Evolutionary conservation across 2,888 invertebrate genomes (phyloP), one percentile per base, ranked within the genome.

Genomic region (Apocheima hispidaria): DNA sequence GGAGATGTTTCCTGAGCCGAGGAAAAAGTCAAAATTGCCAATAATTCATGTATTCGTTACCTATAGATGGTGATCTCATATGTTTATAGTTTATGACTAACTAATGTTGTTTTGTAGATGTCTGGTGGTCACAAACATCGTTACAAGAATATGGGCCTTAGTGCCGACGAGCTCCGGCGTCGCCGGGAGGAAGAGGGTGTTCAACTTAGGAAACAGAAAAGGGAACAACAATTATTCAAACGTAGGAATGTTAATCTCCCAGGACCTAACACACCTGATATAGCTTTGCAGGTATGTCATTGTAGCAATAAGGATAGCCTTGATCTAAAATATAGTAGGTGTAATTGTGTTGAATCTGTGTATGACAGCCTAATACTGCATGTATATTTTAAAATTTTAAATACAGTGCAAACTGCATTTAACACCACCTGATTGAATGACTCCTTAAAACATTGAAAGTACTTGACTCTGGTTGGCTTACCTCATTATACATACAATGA

Each of bases 111-210:
- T n/a, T 43, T 46, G 46, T 71, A 95, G 96, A 97, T 97, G 97
- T 97, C 97, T 79, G 95, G 95, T 69, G 96, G 95, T 77, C 97
- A 97, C 86, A 97, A 97, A 85, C 96, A 97, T 90, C 96, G 98
- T 76, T 99, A 99, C 86, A 99, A 99, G 95, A 98, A 98, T 93
- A 95, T 95, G 68, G 98, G 97, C 1, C 90, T 98, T 73, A 98
- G 98, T 88, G 97, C 98, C 4, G 96, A 98, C 71, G 99, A 99
- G 88, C 93, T 99, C 75, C 94, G 99, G 49, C 95, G 99, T 53
- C 93, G 99, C 38, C 94, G 99, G 40, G 99, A 99, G 86, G 99
- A 99, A 79, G 99, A 99, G 87, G 99, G 99, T 23, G 97, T 99
- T 26, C 99, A 99, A 81, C 93, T 99, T 49, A 93, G 99, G 53